A percentile compares a stretch with the other conserved stretches of the same genome.
phyloP scores from a whole-genome alignment of 1,140 invertebrate species.

The Medauroidea extradentata region DNA sequence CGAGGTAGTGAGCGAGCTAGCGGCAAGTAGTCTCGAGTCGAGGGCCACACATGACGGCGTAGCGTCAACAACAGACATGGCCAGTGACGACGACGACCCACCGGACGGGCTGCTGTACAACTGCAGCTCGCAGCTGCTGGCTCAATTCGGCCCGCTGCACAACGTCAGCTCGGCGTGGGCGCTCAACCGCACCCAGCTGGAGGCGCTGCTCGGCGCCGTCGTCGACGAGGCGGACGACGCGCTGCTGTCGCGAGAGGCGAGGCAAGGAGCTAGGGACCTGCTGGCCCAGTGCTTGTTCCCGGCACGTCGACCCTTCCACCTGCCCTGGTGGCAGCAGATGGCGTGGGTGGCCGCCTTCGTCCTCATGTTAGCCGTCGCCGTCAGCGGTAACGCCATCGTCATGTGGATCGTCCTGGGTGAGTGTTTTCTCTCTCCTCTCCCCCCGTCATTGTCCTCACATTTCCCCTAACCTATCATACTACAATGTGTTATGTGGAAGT shows the following conservation, averaged over 20 bases:
- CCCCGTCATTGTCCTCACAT: too few species aligned
- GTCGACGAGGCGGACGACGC: neutral
- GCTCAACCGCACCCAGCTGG: slow-evolving; percentile 6
- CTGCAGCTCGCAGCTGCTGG: slow-evolving; percentile 2
- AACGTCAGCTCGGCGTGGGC: neutral
- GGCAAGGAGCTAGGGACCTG: neutral
- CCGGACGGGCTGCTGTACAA: neutral
- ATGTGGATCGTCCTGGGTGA: slow-evolving; percentile 85
- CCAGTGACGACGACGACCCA: neutral
- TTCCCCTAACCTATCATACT: too few species aligned
- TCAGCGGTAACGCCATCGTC: slow-evolving; percentile 77
- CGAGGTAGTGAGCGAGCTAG: too few species aligned
- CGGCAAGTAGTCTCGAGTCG: too few species aligned
- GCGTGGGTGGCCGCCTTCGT: slow-evolving; percentile 67
- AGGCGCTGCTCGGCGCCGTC: neutral
- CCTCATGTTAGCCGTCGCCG: slow-evolving; percentile 70
- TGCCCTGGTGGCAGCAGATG: slow-evolving; percentile 59
- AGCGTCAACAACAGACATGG: too few species aligned
- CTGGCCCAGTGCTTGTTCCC: neutral
- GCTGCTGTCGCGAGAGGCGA: neutral
- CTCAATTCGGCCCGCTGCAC: neutral
- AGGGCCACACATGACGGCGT: too few species aligned
- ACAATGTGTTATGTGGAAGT: too few species aligned
- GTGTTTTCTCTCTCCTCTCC: too few species aligned
- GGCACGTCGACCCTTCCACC: slow-evolving; percentile 33